Evolutionary conservation across 2,888 invertebrate species (phyloP).

Genomic region (Gnatocerus cornutus): DNA sequence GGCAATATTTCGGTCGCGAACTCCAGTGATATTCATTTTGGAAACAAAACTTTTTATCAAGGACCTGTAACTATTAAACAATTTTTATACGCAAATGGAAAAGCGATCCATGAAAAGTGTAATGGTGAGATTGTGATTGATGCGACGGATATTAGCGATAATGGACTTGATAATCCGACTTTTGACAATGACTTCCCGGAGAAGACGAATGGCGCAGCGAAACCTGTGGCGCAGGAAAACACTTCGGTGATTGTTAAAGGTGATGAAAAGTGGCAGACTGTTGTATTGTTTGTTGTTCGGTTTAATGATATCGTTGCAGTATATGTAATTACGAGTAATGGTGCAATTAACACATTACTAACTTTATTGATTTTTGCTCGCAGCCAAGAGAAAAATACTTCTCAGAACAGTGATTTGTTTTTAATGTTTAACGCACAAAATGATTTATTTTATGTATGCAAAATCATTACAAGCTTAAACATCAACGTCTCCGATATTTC

Average conservation of each 20-base stretch:
- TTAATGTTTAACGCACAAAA: no score
- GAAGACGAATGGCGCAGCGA: conserved; percentile 11
- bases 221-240: conserved; percentile 30
- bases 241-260: conserved; percentile 28
- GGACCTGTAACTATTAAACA: conserved; percentile 87
- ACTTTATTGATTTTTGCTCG: no score
- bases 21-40: conserved; percentile 83
- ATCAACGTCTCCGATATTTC: no score
- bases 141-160: conserved; percentile 18
- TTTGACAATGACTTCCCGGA: conserved; percentile 30
- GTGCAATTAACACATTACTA: no score
- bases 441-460: no score
- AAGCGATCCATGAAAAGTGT: conserved; percentile 37
- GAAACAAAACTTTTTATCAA: conserved; percentile 84
- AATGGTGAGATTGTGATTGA: conserved; percentile 47
- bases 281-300: no score
- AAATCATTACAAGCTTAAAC: no score
- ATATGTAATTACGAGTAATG: no score
- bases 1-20: conserved; percentile 79
- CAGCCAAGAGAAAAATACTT: no score
- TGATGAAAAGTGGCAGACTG: background rate
- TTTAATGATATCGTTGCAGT: no score
- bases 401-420: no score
- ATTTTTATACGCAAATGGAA: conserved; percentile 73
- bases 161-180: conserved; percentile 50